Conservation (phyloP, 64 coral and sea anemone genomes). For the Porites lutea region DNA sequence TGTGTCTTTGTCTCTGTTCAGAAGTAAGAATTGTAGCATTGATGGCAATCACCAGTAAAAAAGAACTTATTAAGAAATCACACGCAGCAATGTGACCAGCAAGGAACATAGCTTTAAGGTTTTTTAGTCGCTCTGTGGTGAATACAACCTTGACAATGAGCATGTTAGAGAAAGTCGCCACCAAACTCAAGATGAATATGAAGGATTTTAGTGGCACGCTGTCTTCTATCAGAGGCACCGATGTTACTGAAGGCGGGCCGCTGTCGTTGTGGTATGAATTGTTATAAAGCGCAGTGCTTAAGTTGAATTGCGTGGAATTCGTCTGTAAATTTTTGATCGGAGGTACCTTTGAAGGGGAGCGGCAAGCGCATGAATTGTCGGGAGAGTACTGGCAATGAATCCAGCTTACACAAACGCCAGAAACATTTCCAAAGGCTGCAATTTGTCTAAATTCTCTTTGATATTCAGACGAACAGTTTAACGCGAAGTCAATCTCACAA, state of each 20-base stretch:
- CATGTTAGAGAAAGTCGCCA: background rate
- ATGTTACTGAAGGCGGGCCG: background rate
- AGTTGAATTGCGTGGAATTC: background rate
- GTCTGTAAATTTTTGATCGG: background rate
- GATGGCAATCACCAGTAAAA: background rate
- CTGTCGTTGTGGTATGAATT: background rate
- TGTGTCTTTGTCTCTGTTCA: background rate
- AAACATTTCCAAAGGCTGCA: no score
- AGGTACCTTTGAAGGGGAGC: background rate
- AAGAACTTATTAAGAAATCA: background rate
- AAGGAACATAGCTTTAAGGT: background rate
- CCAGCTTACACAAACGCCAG: no score
- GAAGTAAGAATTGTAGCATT: background rate
- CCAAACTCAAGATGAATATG: conserved; percentile 10
- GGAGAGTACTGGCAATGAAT: no score
- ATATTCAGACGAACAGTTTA: no score
- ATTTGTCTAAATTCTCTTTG: no score
- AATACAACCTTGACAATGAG: background rate
- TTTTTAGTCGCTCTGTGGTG: background rate
- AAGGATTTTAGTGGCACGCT: background rate
- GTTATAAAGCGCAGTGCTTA: background rate
- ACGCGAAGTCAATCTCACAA: no score
- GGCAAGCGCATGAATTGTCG: no score
- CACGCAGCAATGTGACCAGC: conserved; percentile 17
- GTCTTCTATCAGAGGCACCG: background rate